Conservation (phyloP, 1,140 invertebrate species). For the Maniola jurtina region DNA sequence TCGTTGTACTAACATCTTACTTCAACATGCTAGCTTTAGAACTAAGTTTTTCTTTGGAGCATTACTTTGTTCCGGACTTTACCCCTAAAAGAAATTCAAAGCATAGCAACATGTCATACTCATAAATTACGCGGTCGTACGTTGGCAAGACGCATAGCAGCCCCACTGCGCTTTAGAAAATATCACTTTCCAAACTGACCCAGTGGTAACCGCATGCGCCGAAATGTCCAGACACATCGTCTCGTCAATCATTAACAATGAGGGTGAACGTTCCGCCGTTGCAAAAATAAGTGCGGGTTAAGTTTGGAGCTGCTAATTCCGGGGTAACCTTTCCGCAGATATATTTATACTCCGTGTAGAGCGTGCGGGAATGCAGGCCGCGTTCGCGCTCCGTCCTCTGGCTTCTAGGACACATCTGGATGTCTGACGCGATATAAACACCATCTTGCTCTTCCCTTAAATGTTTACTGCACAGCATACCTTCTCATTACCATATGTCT, state of each 20-base stretch:
- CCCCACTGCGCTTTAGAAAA: no score
- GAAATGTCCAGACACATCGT: not conserved
- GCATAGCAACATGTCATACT: no score
- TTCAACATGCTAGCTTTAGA: no score
- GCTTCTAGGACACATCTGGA: slow-evolving; percentile 1
- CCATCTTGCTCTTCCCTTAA: not conserved
- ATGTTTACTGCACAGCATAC: not conserved
- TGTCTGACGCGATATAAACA: not conserved
- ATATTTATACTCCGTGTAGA: not conserved
- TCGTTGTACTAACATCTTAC: no score
- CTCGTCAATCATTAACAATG: not conserved
- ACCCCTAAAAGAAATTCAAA: no score
- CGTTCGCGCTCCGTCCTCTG: no score
- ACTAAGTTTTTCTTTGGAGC: no score
- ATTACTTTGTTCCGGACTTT: no score
- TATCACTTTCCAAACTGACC: no score
- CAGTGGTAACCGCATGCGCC: no score
- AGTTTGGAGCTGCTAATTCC: not conserved
- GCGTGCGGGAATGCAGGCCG: not conserved
- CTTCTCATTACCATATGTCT: not conserved
- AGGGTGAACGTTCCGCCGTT: slow-evolving; percentile 2
- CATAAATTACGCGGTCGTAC: no score
- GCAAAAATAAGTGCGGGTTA: not conserved
- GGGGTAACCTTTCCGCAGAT: not conserved
- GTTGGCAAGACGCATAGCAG: no score